phyloP scores from a whole-genome alignment of 2,888 invertebrate genomes.

The Harmothoe impar region DNA sequence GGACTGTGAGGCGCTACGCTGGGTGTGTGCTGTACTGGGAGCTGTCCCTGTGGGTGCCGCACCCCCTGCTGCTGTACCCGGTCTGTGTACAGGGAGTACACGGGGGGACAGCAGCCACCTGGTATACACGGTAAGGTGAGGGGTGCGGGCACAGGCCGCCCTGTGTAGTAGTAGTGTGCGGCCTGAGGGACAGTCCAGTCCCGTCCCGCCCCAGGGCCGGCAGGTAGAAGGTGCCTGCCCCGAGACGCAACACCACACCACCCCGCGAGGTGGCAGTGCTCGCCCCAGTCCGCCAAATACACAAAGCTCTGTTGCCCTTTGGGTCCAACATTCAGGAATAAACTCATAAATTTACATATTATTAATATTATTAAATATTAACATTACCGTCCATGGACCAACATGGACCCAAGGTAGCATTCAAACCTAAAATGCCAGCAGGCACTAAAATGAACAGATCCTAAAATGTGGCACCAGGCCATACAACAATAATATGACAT shows the following conservation, averaged over 20 bases:
- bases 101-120: neutral
- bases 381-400: slow-evolving; percentile 51
- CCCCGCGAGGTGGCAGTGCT: slow-evolving; percentile 17
- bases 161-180: no score
- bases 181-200: no score
- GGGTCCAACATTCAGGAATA: slow-evolving; percentile 58
- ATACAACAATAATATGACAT: slow-evolving; percentile 60
- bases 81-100: neutral
- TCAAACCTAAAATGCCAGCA: slow-evolving; percentile 62
- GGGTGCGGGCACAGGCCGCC: neutral
- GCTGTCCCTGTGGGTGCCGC: no score
- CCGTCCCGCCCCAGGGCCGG: no score
- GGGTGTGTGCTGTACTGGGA: no score
- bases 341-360: slow-evolving; percentile 58
- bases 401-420: slow-evolving; percentile 56
- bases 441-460: slow-evolving; percentile 46
- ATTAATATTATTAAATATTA: slow-evolving; percentile 46
- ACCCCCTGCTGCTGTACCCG: no score
- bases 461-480: slow-evolving; percentile 60
- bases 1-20: slow-evolving; percentile 28
- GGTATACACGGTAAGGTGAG: neutral
- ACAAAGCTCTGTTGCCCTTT: slow-evolving; percentile 54
- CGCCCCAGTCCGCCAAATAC: slow-evolving; percentile 47
- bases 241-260: no score
- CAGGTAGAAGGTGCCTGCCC: no score